Conservation (phyloP, 35 echinoderm and acorn worm species). For the Holothuria glaberrima region DNA sequence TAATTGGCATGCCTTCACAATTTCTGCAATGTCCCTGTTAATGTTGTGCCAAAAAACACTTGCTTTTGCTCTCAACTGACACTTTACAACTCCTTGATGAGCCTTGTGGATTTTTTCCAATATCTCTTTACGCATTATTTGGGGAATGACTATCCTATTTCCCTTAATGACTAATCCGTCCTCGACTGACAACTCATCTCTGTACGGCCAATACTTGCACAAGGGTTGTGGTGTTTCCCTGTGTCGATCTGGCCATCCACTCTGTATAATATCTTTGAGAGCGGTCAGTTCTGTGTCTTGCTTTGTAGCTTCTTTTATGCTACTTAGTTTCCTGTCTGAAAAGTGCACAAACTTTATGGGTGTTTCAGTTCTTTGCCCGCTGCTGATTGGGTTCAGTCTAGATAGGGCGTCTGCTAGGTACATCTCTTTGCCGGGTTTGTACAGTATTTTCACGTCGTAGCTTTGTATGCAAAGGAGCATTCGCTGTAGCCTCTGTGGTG, state of each 20-base stretch:
- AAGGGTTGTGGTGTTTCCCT: too few species aligned
- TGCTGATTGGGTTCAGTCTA: background rate
- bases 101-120: too few species aligned
- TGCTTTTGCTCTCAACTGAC: conserved; percentile 52
- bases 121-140: too few species aligned
- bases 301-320: conserved; percentile 25
- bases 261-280: conserved; percentile 26
- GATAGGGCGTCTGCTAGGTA: conserved; percentile 56
- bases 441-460: conserved; percentile 29
- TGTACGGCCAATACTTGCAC: too few species aligned
- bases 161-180: too few species aligned
- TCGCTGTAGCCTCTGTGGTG: conserved; percentile 51
- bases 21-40: conserved; percentile 68
- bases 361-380: background rate
- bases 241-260: background rate
- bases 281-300: conserved; percentile 23
- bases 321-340: conserved; percentile 14
- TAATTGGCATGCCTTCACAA: conserved; percentile 39
- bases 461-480: conserved; percentile 60
- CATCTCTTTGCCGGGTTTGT: conserved; percentile 49
- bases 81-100: background rate
- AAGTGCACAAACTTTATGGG: conserved; percentile 51
- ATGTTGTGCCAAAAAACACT: conserved; percentile 59
- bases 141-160: too few species aligned
- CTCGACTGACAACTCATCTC: too few species aligned